Evolutionary conservation across 2,888 invertebrate genomes (phyloP).

Genomic region (Barypeithes pellucidus): DNA sequence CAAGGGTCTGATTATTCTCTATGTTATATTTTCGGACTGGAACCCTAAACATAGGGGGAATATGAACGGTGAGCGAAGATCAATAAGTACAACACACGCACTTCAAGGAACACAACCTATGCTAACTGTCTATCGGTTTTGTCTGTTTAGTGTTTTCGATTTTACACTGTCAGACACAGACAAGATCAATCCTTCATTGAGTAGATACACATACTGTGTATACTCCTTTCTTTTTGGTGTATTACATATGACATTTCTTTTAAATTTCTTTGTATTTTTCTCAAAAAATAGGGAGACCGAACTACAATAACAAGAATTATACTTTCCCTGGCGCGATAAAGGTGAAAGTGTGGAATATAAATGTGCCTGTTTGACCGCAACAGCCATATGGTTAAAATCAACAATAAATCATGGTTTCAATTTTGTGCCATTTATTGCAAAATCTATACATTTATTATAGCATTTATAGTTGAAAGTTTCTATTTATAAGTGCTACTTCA

Average conservation of each 20-base stretch:
- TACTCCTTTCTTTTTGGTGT: too few relatives aligned
- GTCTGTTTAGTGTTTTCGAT: constrained; percentile 9
- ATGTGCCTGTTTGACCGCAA: too few relatives aligned
- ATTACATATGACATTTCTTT: too few relatives aligned
- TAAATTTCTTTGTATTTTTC: too few relatives aligned
- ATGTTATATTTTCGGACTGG: constrained; percentile 36
- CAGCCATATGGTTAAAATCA: background rate
- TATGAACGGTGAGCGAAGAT: constrained; percentile 43
- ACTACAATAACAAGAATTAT: too few relatives aligned
- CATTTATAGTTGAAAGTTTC: too few relatives aligned
- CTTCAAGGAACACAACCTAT: constrained; percentile 38
- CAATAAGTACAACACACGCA: constrained; percentile 41
- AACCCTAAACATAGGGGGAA: constrained; percentile 53
- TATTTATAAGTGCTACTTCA: background rate
- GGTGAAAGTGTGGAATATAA: too few relatives aligned
- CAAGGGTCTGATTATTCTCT: constrained; percentile 6
- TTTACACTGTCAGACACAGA: background rate
- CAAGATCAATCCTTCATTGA: background rate
- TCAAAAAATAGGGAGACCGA: too few relatives aligned
- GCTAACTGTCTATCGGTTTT: constrained; percentile 26
- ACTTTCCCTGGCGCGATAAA: too few relatives aligned
- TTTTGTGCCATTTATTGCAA: background rate
- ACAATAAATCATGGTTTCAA: background rate
- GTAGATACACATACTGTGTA: too few relatives aligned
- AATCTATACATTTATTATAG: background rate